Base-by-base conservation (phyloP, 92 coral and sea anemone genomes). In the Ricordea florida region DNA sequence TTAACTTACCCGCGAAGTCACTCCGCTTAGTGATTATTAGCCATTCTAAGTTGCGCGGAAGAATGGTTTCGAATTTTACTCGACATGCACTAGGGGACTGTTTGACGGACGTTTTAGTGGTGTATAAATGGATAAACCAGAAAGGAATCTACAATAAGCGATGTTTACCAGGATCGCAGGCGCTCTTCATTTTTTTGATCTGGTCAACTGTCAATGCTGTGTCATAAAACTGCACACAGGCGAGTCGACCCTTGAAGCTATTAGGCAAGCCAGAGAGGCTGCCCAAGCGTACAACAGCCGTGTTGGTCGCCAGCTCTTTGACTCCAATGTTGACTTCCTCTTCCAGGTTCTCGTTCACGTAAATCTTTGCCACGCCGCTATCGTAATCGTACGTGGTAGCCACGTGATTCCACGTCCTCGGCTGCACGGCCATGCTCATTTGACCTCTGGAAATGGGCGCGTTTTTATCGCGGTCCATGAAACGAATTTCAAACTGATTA, bases 181-280 rank as follows among this genome's bases (percentile, higher is more conserved):
- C 65, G n/a, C n/a, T 37, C 44, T 8, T 37, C 44, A 37, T 8
- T 37, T 8, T n/a, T 37, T 8, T 8, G 44, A 83, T 57, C 66
- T 75, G 83, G 6, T 83, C 56, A 35, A 9, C 32, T 4, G 48
- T 13, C 4, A 75, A 78, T 3, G 71, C 52, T 34, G 65, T 38
- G 41, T 83, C 88, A 53, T 61, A 83, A 15, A 75, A 33, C 78
- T 83, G 88, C 17, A 83, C 36, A 33, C 88, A 74, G 6, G 88
- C 57, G 34, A 83, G 50, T 13, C 77, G 78, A n/a, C 88, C 88
- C n/a, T 49, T 40, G 63, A 83, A 83, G 32, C 16, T 25, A 4
- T 73, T 75, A n/a, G 62, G 15, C 45, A 30, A 20, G 10, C 35
- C 57, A 4, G 64, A 30, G 18, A 31, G n/a, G 2, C 81, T 78